Evolutionary conservation across 2,113 vertebrate genomes (phyloP), one percentile per base, ranked within the genome.

Genomic region (Rostratula benghalensis): DNA sequence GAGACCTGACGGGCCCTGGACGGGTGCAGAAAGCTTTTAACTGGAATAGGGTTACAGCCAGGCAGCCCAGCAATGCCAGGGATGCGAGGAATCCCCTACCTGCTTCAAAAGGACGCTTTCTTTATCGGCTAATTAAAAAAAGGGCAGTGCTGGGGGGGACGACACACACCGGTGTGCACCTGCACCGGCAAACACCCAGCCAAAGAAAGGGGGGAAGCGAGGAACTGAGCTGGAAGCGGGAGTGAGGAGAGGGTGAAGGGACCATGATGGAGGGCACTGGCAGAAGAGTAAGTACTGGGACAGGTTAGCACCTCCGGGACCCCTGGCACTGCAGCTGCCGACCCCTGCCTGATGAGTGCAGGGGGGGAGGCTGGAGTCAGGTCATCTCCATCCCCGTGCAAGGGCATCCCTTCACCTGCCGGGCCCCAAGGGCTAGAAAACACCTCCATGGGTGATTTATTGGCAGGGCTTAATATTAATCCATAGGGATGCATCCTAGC

Each of bases 21-120:
- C 0, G 54, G 39, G 70, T 2, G 33, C 74, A 89, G 93, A 96
- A 96, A 79, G 83, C 97, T 97, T 97, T 97, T 91, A 97, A 97
- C 95, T 95, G 97, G 97, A 96, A 95, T 97, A 96, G 93, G n/a
- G 94, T 97, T 97, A 96, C 97, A 95, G 82, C 70, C 78, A 97
- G 96, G 93, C 96, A 97, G 97, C 91, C 95, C 95, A 97, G 96
- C 90, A 95, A 97, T 97, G 96, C 95, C 96, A 97, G 94, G 80
- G 97, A 97, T 96, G 97, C 0, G 24, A 96, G 93, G 97, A 97
- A 97, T 97, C 95, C 88, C 77, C 77, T 64, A 79, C 79, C 81
- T 90, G 77, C 93, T 96, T 97, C 95, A 97, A 97, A 97, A 97
- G 97, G 95, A 94, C 1, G 95, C 97, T 97, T 97, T 97, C 95